A percentile compares a stretch with the other conserved stretches of the same genome.
Evolutionary conservation across 2,888 invertebrate species (phyloP).

Genomic region (Tethea ocularis): DNA sequence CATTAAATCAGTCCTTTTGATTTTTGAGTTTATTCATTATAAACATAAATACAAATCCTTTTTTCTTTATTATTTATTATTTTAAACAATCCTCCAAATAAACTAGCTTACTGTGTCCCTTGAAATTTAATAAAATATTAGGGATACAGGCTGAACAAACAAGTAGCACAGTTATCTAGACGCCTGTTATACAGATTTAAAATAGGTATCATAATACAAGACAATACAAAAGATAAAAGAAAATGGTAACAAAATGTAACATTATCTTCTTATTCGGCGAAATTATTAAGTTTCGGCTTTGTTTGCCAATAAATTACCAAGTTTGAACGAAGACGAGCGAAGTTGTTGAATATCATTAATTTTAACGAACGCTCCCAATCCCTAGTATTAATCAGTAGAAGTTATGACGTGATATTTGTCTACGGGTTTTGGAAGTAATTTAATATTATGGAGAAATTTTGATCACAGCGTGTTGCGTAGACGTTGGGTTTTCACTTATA

Average conservation of each 20-base stretch:
- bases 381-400: constrained; percentile 9
- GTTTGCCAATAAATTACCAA: constrained; percentile 63
- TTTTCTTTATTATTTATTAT: too few relatives aligned
- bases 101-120: too few relatives aligned
- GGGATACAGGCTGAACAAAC: neutral
- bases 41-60: too few relatives aligned
- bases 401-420: constrained; percentile 1
- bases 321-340: constrained; percentile 38
- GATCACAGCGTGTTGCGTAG: neutral
- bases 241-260: neutral
- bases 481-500: too few relatives aligned
- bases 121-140: too few relatives aligned
- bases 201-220: neutral
- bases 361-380: constrained; percentile 44
- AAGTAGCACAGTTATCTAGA: neutral
- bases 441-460: neutral
- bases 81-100: too few relatives aligned
- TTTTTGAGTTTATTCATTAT: too few relatives aligned
- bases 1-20: too few relatives aligned
- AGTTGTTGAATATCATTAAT: constrained; percentile 65
- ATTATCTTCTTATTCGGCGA: constrained; percentile 19
- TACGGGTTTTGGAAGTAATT: neutral
- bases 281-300: constrained; percentile 51
- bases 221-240: neutral
- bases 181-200: too few relatives aligned